These are phyloP conservation scores for Lasioglossum calceatum DNA, from an alignment of 2,888 invertebrate species.

Conservation along the genomic window DNA sequence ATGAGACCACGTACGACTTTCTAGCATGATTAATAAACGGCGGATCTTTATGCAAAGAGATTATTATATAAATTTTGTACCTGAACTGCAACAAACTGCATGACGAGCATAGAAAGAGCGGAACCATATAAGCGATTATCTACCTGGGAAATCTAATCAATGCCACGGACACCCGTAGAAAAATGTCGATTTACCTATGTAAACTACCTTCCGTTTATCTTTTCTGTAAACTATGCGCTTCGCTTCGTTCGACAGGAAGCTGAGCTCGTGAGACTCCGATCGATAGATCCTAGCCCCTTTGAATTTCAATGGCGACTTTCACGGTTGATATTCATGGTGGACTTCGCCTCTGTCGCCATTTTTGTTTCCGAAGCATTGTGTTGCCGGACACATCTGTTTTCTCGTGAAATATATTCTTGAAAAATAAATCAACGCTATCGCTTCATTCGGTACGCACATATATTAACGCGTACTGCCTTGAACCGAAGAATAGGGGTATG, in stretches of 20 bases:
- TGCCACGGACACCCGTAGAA: neutral
- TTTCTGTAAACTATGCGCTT: slow-evolving; percentile 40
- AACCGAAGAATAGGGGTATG: neutral
- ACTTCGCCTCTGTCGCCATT: neutral
- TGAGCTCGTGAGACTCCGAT: slow-evolving; percentile 21
- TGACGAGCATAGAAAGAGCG: neutral
- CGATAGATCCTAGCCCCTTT: slow-evolving; percentile 34
- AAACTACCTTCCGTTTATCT: slow-evolving; percentile 37
- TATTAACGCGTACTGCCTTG: neutral
- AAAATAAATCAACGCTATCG: neutral
- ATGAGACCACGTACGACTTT: neutral
- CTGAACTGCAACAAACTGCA: too few species aligned
- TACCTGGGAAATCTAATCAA: neutral
- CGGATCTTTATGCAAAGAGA: too few species aligned
- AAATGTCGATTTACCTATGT: slow-evolving; percentile 1
- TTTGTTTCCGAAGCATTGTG: neutral
- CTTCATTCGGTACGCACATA: neutral
- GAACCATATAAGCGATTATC: neutral
- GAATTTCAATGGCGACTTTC: slow-evolving; percentile 46
- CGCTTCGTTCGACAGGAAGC: slow-evolving; percentile 24
- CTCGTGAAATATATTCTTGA: neutral
- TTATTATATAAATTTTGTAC: too few species aligned
- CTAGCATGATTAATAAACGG: neutral
- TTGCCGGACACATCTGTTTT: neutral
- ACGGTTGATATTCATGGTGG: slow-evolving; percentile 38